Base-by-base conservation (phyloP, 2,888 invertebrate genomes). In the Yponomeuta sedellus region DNA sequence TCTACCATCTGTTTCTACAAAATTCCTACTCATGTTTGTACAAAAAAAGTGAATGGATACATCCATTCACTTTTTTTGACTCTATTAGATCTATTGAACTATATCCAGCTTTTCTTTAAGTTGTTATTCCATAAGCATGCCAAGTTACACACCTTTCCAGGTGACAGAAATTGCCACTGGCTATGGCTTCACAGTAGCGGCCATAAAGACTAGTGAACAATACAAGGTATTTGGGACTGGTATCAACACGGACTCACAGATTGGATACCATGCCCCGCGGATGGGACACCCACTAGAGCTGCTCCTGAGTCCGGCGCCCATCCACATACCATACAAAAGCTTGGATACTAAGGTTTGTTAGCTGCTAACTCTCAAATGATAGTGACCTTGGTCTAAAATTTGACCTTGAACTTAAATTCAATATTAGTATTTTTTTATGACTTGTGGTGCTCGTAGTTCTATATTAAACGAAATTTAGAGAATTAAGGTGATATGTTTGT, bases 231-330 rank as follows among this genome's bases (percentile, higher is more conserved):
- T 96, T 89, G 99, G 98, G 0, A 94, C 95, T 28, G 99, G 99
- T 0, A 93, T 98, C 59, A 99, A 99, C 82, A 96, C 96, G 0
- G 97, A 98, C 84, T 97, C 97, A 0, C 99, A 99, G 84, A 92
- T 98, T 68, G 98, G 98, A 65, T 94, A 92, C 74, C 94, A 95
- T 73, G 90, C 91, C 40, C 92, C 94, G 0, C 86, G 93, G 40
- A 90, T 90, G 61, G 93, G 93, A 0, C 92, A 94, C 69, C 94
- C 95, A 0, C 79, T 96, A 59, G 94, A 94, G 75, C 75, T 95
- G 61, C 78, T 98, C 16, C 92, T 94, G 20, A 92, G 94, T 72
- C 96, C 96, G 20, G 94, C 94, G 44, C 94, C 95, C 11, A 94
- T 97, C 70, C 88, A 88, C 68, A 80, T 97, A 70, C 96, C 96